phyloP scores from a whole-genome alignment of 2,888 invertebrate genomes.

The Tiliacea aurago region DNA sequence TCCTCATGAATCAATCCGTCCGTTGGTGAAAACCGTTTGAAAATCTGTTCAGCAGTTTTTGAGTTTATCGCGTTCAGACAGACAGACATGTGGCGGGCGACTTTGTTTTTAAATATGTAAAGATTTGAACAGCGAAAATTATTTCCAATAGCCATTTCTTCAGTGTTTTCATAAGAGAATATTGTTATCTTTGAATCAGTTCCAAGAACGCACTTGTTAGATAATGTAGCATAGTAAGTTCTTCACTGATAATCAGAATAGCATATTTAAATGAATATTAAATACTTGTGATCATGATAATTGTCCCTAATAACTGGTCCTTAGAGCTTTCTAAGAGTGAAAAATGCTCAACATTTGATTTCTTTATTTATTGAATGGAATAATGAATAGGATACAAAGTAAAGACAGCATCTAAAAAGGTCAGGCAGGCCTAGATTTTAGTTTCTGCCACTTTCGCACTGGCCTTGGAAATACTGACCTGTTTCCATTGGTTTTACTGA shows the following conservation, averaged over 20 bases:
- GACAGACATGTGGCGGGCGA: too few species aligned
- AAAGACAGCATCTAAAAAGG: too few species aligned
- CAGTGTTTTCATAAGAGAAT: background rate
- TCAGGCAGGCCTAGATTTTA: too few species aligned
- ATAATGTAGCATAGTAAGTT: background rate
- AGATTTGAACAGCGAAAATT: too few species aligned
- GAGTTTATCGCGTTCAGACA: too few species aligned
- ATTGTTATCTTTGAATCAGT: background rate
- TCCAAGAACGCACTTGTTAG: background rate
- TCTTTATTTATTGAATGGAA: too few species aligned
- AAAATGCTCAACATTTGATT: background rate
- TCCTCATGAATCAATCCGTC: too few species aligned
- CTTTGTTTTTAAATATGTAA: too few species aligned
- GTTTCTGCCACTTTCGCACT: too few species aligned
- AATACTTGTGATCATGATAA: background rate
- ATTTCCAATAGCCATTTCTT: background rate
- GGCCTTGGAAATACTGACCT: background rate
- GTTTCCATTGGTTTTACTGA: background rate
- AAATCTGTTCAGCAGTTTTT: too few species aligned
- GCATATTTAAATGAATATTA: background rate
- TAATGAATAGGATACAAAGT: too few species aligned
- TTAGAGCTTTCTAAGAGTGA: background rate
- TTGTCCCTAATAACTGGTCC: background rate
- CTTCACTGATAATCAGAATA: conserved; percentile 5
- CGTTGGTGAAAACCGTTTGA: too few species aligned